Evolutionary conservation across 92 coral and sea anemone species (phyloP).

Genomic region (Heliopora coerulea): DNA sequence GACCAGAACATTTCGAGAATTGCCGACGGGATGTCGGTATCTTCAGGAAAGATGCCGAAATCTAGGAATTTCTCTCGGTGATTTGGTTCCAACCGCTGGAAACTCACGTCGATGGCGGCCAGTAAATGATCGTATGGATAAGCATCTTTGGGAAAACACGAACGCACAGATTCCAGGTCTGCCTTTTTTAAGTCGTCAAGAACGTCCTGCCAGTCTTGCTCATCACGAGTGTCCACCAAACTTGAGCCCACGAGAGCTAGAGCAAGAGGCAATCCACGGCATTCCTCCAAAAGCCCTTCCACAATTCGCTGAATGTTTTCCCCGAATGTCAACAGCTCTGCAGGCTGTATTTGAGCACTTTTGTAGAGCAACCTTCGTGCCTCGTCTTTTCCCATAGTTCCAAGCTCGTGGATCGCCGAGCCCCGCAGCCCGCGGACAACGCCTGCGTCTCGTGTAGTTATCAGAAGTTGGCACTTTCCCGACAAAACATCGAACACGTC

Average conservation of each 20-base stretch:
- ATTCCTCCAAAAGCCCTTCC: slow-evolving; percentile 50
- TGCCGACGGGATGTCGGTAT: slow-evolving; percentile 54
- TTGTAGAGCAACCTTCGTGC: slow-evolving; percentile 49
- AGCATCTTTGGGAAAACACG: slow-evolving; percentile 54
- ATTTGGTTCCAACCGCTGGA: slow-evolving; percentile 24
- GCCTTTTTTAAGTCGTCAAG: slow-evolving; percentile 58
- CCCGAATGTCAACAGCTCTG: slow-evolving; percentile 24
- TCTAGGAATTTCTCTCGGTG: slow-evolving; percentile 48
- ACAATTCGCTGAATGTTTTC: slow-evolving; percentile 33
- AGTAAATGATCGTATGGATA: slow-evolving; percentile 60
- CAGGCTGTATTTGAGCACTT: slow-evolving; percentile 39
- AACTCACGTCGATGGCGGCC: slow-evolving; percentile 66
- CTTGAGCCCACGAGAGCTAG: slow-evolving; percentile 58
- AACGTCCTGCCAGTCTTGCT: slow-evolving; percentile 54
- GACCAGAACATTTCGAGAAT: slow-evolving; percentile 61
- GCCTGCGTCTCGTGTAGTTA: slow-evolving; percentile 59
- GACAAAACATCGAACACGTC: slow-evolving; percentile 50
- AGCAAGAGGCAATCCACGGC: slow-evolving; percentile 60
- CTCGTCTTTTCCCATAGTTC: slow-evolving; percentile 46
- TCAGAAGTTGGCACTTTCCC: slow-evolving; percentile 57
- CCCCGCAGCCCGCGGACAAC: slow-evolving; percentile 60
- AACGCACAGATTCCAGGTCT: slow-evolving; percentile 53
- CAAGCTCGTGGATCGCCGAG: slow-evolving; percentile 54
- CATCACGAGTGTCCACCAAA: slow-evolving; percentile 43
- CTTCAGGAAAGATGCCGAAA: slow-evolving; percentile 62